Conservation (phyloP, 2,797 vertebrate genomes). For the Schizopygopsis malacanthus region DNA sequence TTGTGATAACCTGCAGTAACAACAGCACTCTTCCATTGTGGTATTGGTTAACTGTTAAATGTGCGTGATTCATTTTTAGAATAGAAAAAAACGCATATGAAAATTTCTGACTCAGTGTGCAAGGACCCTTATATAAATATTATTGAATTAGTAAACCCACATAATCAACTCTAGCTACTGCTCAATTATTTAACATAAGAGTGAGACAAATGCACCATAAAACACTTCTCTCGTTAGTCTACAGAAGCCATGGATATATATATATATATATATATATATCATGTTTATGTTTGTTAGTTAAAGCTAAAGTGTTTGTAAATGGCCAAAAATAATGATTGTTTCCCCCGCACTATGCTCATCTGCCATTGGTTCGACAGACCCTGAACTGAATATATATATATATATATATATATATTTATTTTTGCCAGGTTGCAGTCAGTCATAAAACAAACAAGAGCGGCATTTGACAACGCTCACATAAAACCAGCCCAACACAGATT, state of each 20-base stretch:
- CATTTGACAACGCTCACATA: neutral
- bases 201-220: neutral
- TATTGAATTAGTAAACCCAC: neutral
- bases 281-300: neutral
- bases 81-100: no score
- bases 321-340: neutral
- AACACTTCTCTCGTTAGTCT: neutral
- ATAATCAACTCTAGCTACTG: neutral
- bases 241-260: neutral
- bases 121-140: neutral
- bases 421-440: neutral
- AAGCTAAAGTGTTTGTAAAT: neutral
- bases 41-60: neutral
- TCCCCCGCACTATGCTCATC: neutral
- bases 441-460: neutral
- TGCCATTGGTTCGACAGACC: neutral
- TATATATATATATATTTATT: no score
- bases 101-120: no score
- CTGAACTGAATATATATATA: no score
- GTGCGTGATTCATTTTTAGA: no score
- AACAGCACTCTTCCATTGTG: neutral
- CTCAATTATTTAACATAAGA: neutral
- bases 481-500: neutral
- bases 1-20: neutral
- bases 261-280: no score